A percentile compares a stretch with the other conserved stretches of the same genome.
Conservation (phyloP, 2,888 invertebrate genomes). For the Polyommatus icarus region DNA sequence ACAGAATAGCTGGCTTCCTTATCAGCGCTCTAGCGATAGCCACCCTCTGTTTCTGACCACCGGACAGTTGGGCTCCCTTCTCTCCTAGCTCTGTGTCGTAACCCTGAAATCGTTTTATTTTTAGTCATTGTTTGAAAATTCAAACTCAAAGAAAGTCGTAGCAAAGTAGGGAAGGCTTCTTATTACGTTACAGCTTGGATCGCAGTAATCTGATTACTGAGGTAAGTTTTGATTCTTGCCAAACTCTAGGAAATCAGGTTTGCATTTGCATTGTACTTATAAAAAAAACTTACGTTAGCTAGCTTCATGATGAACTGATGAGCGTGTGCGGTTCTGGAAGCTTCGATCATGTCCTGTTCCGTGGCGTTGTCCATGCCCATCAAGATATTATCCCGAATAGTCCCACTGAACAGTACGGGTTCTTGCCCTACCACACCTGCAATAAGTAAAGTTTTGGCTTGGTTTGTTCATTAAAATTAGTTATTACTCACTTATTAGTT, state of each 20-base stretch:
- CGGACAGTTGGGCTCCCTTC: conserved; percentile 87
- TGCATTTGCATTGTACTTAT: neutral
- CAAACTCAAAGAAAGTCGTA: neutral
- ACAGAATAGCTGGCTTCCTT: conserved; percentile 84
- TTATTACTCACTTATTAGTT: too few relatives aligned
- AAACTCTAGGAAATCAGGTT: neutral
- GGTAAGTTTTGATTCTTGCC: too few relatives aligned
- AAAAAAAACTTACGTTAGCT: conserved; percentile 75
- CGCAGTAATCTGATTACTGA: too few relatives aligned
- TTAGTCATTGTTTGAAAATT: neutral
- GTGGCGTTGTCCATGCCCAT: conserved; percentile 84
- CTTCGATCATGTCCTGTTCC: conserved; percentile 83
- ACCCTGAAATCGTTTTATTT: conserved; percentile 67
- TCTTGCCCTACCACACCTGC: conserved; percentile 92
- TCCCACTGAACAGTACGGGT: conserved; percentile 90
- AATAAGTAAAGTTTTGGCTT: neutral
- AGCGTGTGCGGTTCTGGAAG: conserved; percentile 87
- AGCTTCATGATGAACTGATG: conserved; percentile 87
- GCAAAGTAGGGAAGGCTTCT: too few relatives aligned
- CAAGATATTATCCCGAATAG: conserved; percentile 84
- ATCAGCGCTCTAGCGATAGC: conserved; percentile 91
- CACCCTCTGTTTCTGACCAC: conserved; percentile 91
- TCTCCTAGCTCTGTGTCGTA: conserved; percentile 89
- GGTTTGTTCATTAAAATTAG: too few relatives aligned
- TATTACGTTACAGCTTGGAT: too few relatives aligned